phyloP scores from a whole-genome alignment of 2,888 invertebrate species.

The Ectropis crepuscularia region DNA sequence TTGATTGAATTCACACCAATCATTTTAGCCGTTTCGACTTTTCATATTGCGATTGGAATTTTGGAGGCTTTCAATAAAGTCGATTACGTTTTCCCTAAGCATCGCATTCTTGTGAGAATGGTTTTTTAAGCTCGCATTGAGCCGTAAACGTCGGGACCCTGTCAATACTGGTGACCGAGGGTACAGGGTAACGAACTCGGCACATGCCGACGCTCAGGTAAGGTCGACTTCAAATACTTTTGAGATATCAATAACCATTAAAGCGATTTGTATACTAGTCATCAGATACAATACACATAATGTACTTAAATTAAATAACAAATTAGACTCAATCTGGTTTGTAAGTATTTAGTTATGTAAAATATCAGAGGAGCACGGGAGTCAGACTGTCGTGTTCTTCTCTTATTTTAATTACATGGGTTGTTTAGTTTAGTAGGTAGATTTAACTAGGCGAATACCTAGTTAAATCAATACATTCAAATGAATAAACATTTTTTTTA shows the following conservation, averaged over 20 bases:
- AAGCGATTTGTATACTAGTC: too few relatives aligned
- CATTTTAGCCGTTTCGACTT: slow-evolving; percentile 4
- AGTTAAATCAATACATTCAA: too few relatives aligned
- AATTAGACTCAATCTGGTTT: too few relatives aligned
- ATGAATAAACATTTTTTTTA: too few relatives aligned
- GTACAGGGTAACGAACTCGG: slow-evolving; percentile 64
- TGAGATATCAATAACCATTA: slow-evolving; percentile 20
- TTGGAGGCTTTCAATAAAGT: slow-evolving; percentile 24
- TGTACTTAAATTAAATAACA: too few relatives aligned
- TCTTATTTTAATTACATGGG: too few relatives aligned
- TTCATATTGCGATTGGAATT: slow-evolving; percentile 16
- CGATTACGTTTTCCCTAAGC: slow-evolving; percentile 46
- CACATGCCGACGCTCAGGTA: slow-evolving; percentile 57
- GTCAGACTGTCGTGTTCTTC: too few relatives aligned
- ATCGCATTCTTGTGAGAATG: slow-evolving; percentile 41
- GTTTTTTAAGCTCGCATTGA: slow-evolving; percentile 48
- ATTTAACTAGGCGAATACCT: too few relatives aligned
- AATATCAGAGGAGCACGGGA: too few relatives aligned
- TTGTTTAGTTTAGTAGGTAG: too few relatives aligned
- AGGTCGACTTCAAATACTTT: slow-evolving; percentile 44
- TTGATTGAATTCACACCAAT: slow-evolving; percentile 11
- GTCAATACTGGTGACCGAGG: slow-evolving; percentile 62
- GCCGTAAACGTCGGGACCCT: slow-evolving; percentile 59
- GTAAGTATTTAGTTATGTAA: too few relatives aligned
- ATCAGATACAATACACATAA: too few relatives aligned